phyloP scores from a whole-genome alignment of 2,797 vertebrate genomes.

The Mormyrops attenuatus region DNA sequence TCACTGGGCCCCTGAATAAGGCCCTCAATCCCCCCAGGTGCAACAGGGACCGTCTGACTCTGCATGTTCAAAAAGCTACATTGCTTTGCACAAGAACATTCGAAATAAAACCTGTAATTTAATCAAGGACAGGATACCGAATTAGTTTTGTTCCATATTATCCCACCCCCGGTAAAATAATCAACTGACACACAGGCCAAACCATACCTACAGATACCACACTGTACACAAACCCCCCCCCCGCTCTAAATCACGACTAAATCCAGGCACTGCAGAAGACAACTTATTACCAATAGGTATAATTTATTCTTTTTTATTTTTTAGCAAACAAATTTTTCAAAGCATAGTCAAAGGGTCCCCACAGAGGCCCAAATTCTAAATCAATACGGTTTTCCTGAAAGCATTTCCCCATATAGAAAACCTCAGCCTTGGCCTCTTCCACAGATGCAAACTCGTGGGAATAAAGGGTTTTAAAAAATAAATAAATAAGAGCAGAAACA shows the following conservation, averaged over 20 bases:
- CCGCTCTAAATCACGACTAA: neutral
- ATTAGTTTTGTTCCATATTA: neutral
- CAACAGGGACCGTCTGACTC: neutral
- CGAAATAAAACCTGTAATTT: neutral
- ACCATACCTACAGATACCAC: neutral
- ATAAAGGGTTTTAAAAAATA: neutral
- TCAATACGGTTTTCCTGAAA: neutral
- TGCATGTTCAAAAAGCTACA: neutral
- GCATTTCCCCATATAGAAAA: neutral
- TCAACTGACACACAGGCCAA: neutral
- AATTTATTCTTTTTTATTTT: neutral
- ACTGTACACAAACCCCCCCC: neutral
- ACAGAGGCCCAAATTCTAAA: neutral
- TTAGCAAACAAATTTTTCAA: neutral
- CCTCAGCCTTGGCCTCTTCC: neutral
- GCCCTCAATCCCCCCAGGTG: neutral
- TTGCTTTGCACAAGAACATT: neutral
- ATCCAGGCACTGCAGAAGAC: neutral
- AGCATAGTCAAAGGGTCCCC: neutral
- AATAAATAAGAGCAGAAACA: neutral
- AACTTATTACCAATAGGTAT: neutral
- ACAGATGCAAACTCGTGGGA: neutral
- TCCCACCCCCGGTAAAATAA: neutral
- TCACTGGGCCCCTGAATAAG: neutral
- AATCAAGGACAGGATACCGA: neutral